phyloP scores from a whole-genome alignment of 2,797 vertebrate species.

The Argyrosomus regius region DNA sequence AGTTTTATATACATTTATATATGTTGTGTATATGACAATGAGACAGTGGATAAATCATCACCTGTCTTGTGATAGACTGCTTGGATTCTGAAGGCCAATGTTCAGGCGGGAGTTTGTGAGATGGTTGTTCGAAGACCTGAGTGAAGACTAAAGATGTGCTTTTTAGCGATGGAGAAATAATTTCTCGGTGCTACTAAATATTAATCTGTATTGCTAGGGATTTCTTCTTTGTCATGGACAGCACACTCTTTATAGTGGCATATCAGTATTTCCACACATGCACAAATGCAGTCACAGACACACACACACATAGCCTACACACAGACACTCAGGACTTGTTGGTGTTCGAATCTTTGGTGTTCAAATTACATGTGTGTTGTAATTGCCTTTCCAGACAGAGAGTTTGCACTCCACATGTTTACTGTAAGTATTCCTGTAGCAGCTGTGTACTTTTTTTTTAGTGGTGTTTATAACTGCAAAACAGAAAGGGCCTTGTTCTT shows the following conservation, averaged over 20 bases:
- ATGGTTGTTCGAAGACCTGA: constrained; percentile 48
- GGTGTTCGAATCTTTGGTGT: constrained; percentile 66
- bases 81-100: constrained; percentile 63
- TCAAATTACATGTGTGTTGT: constrained; percentile 57
- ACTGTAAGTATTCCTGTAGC: constrained; percentile 77
- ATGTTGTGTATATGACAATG: constrained; percentile 80
- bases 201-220: constrained; percentile 60
- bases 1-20: constrained; percentile 77
- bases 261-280: constrained; percentile 80
- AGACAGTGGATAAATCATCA: constrained; percentile 62
- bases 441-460: constrained; percentile 69
- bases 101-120: constrained; percentile 38
- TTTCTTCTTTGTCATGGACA: constrained; percentile 60
- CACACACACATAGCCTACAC: constrained; percentile 43
- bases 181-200: constrained; percentile 67
- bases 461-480: constrained; percentile 50
- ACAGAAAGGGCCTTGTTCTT: constrained; percentile 46
- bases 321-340: constrained; percentile 76
- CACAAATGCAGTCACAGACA: constrained; percentile 41
- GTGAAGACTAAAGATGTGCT: constrained; percentile 56
- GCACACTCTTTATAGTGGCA: constrained; percentile 54
- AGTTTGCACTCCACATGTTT: constrained; percentile 82
- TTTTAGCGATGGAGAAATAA: constrained; percentile 60
- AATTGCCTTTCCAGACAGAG: constrained; percentile 75
- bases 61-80: constrained; percentile 62